Evolutionary conservation across 2,113 vertebrate species (phyloP).

Genomic region (Philantomba maxwellii): DNA sequence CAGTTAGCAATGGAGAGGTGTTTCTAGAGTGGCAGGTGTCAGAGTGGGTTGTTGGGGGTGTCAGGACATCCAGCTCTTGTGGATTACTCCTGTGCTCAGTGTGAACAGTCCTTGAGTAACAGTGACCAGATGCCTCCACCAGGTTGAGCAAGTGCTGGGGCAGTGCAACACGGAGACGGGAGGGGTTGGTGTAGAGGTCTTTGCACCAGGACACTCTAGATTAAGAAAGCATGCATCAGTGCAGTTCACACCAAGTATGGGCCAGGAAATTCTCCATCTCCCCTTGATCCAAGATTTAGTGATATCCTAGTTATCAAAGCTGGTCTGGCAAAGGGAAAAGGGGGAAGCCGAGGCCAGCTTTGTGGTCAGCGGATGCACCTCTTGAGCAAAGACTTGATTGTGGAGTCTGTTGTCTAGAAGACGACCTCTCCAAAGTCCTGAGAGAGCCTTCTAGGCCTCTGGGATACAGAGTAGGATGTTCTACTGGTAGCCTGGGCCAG

Average conservation of each 20-base stretch:
- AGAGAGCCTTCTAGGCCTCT: neutral
- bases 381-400: neutral
- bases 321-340: neutral
- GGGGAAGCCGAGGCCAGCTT: neutral
- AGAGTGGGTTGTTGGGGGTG: neutral
- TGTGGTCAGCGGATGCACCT: neutral
- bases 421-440: neutral
- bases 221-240: neutral
- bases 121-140: neutral
- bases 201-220: neutral
- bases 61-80: neutral
- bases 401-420: neutral
- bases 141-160: neutral
- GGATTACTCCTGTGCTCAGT: neutral
- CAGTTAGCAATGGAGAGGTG: neutral
- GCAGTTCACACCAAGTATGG: neutral
- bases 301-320: neutral
- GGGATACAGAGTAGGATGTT: too few relatives aligned
- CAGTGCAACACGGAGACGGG: neutral
- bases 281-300: neutral
- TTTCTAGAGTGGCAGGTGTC: neutral
- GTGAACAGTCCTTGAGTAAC: neutral
- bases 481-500: neutral
- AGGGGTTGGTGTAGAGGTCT: neutral
- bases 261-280: neutral